Base-by-base conservation (phyloP, 2,797 vertebrate genomes). In the Serranus cabrilla region DNA sequence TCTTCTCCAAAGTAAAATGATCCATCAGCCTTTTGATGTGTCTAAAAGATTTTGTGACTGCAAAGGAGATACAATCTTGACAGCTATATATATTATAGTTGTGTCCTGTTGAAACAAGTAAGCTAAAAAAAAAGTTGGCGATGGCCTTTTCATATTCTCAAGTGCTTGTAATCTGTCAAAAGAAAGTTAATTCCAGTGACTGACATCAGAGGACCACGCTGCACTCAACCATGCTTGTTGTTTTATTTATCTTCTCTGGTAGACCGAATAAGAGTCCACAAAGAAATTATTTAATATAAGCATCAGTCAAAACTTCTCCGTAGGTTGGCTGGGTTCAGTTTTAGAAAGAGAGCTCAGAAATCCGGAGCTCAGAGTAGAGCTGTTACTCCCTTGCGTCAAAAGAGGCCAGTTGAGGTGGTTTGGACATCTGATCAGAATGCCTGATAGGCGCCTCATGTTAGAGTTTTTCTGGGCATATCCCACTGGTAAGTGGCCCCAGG, bases 171-270 rank as follows among this genome's bases (percentile, higher is more conserved):
- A 25, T 62, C 66, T 58, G 55, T 75, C 70, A 66, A 54, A 71
- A 51, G 17, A 21, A 40, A 21, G 31, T 74, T 54, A 25, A 34
- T 71, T 57, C 66, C 9, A 56, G 14, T 64, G 52, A 21, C 23
- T 58, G 46, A 54, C 51, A 58, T 39, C 21, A 71, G 34, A 70
- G 67, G 56, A 17, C 2, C 27, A 9, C 14, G 12, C 11, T 43
- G 62, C 25, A 71, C 59, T 45, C 65, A 37, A 60, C 34, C 12
- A n/a, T 31, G 47, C 55, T 0, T 66, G 40, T 31, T 63, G n/a
- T 80, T 76, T 84, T 51, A 78, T 78, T 78, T 31, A 66, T 74
- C 20, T 7, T 65, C 27, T 45, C 2, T 68, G 6, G 10, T 16
- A 34, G 17, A 63, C 47, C 3, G 6, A 39, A 45, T 11, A 47